Base-by-base conservation (phyloP, 2,888 invertebrate genomes). In the Corbicula japonica region DNA sequence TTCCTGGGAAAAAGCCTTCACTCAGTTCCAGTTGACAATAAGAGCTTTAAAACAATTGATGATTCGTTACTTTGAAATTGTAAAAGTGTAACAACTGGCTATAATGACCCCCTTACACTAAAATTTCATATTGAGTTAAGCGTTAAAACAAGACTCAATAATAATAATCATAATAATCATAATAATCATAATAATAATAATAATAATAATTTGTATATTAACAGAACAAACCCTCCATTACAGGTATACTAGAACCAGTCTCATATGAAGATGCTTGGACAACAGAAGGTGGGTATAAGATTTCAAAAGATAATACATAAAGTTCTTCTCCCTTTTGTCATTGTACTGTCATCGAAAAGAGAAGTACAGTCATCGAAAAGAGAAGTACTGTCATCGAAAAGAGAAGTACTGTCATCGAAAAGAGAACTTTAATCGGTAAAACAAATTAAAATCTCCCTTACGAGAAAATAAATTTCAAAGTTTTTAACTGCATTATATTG, bases 1-100 rank as follows among this genome's bases (percentile, higher is more conserved):
- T 81, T 76, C 34, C 54, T 60, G 44, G 76, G 80, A 32, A 71
- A 50, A 62, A 56, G 38, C 26, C 66, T 82, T 28, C 58, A 73
- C 23, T 62, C 66, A 8, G 69, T 72, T 26, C 35, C 41, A 12
- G 21, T 75, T 32, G 68, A 77, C 30, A 77, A 63, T 78, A 74
- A 38, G 72, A 38, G 26, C 23, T 21, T 3, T 26, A 18, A 54
- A 21, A 54, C 8, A 50, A 12, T 41, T 12, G 46, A 46, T 46
- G 18, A 18, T 46, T 18, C 21, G 5, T 21, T 46, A 46, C 21
- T 8, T 21, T 5, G 21, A 4, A 21, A 46, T 4, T 21, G 46
- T 4, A 46, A 46, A 18, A 46, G 5, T 46, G 46, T 41, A 41
- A 21, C 21, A 46, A 46, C 4, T 46, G n/a, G n/a, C 21, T 18